Conservation (phyloP, 2,113 vertebrate genomes). For the Bubo scandiacus region DNA sequence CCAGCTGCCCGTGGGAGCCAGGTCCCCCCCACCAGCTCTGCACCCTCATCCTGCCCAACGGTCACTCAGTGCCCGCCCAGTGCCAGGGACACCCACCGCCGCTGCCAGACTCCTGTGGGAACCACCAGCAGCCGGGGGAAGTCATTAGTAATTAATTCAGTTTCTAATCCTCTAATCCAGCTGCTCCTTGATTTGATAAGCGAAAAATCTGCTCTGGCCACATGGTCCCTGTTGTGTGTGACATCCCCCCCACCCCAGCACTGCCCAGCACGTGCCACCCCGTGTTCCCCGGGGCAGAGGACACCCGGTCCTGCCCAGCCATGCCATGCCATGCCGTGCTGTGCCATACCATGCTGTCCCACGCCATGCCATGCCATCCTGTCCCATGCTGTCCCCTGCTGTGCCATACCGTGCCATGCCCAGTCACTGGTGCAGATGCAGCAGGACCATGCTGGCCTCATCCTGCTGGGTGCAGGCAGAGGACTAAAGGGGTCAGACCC, state of each 20-base stretch:
- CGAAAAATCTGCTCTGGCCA: constrained; percentile 40
- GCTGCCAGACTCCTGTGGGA: not conserved
- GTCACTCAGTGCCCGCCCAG: not conserved
- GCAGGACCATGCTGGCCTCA: not conserved
- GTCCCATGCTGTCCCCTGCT: not conserved
- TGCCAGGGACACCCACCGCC: not conserved
- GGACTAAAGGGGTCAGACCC: not conserved
- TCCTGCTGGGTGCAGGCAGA: not conserved
- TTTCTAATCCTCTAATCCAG: constrained; percentile 68
- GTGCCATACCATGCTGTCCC: not conserved
- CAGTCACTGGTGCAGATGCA: not conserved
- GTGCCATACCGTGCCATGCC: no score
- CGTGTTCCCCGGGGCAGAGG: not conserved
- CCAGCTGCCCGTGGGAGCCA: no score
- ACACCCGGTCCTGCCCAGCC: not conserved
- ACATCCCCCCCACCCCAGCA: not conserved
- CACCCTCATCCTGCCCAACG: not conserved
- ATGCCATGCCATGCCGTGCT: not conserved
- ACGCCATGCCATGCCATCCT: no score
- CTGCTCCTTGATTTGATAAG: constrained; percentile 61
- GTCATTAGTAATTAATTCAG: constrained; percentile 67
- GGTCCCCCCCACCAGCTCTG: not conserved
- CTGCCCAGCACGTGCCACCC: not conserved
- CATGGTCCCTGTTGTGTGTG: constrained; percentile 9
- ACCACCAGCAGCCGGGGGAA: not conserved